phyloP scores from a whole-genome alignment of 2,113 vertebrate species.

The Pterophyllum scalare region DNA sequence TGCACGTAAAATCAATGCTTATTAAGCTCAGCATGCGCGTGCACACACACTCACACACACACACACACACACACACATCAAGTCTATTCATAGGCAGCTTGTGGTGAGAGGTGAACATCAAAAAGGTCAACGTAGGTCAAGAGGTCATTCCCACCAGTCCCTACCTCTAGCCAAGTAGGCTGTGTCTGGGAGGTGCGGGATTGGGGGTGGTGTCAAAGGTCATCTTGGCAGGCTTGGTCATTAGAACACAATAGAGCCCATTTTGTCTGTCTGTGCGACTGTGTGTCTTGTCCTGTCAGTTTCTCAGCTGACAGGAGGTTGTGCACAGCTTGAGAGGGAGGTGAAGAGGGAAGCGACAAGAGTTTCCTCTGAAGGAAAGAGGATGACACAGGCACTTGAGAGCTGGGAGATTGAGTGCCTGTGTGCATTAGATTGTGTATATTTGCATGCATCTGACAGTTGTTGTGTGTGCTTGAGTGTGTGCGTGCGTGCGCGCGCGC shows the following conservation, averaged over 20 bases:
- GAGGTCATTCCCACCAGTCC: constrained; percentile 65
- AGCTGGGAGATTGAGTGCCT: constrained; percentile 5
- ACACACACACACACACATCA: constrained; percentile 21
- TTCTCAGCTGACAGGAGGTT: constrained; percentile 43
- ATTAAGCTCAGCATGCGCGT: neutral
- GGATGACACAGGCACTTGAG: constrained; percentile 22
- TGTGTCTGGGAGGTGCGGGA: constrained; percentile 19
- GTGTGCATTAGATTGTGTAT: constrained; percentile 11
- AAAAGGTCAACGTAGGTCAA: constrained; percentile 39
- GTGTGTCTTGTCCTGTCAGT: constrained; percentile 50
- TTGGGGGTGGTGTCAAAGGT: constrained; percentile 40
- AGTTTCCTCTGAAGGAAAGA: constrained; percentile 27
- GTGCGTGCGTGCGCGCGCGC: constrained; percentile 5
- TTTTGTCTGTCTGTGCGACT: constrained; percentile 40
- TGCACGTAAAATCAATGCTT: neutral
- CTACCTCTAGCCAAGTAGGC: constrained; percentile 42
- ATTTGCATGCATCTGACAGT: neutral
- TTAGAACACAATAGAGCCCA: constrained; percentile 55
- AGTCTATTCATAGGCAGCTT: constrained; percentile 29
- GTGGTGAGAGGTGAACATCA: constrained; percentile 47
- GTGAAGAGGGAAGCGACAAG: constrained; percentile 26
- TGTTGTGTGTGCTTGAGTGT: constrained; percentile 23
- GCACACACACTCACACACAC: neutral
- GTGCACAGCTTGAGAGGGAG: constrained; percentile 14
- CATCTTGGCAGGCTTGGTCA: constrained; percentile 56